Evolutionary conservation across 2,797 vertebrate genomes (phyloP).

Genomic region (Alca torda): DNA sequence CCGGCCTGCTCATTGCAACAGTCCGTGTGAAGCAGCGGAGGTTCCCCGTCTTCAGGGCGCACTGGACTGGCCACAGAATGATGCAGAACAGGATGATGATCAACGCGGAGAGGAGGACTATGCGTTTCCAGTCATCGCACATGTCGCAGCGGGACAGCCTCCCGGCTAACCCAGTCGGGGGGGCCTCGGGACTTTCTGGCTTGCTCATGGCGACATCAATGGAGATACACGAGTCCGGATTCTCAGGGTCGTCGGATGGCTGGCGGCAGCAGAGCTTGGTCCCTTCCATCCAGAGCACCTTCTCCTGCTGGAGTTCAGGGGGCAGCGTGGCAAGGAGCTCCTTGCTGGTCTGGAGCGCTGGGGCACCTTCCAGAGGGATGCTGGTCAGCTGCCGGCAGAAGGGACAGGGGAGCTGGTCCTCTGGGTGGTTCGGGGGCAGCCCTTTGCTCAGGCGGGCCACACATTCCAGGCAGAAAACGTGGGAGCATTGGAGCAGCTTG

Average conservation of each 20-base stretch:
- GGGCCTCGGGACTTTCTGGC: background rate
- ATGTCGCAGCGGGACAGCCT: slow-evolving; percentile 63
- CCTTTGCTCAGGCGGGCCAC: slow-evolving; percentile 87
- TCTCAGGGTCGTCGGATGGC: background rate
- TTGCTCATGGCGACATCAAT: slow-evolving; percentile 89
- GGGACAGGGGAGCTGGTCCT: slow-evolving; percentile 84
- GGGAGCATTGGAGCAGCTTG: slow-evolving; percentile 89
- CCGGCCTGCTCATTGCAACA: background rate
- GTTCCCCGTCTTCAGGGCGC: slow-evolving; percentile 85
- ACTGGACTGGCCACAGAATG: slow-evolving; percentile 92
- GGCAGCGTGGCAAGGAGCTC: slow-evolving; percentile 88
- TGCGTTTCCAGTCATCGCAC: slow-evolving; percentile 85
- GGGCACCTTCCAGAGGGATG: slow-evolving; percentile 83
- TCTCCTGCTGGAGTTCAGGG: slow-evolving; percentile 81
- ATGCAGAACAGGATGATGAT: slow-evolving; percentile 84
- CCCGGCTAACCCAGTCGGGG: background rate
- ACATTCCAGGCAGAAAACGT: slow-evolving; percentile 96
- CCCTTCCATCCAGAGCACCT: slow-evolving; percentile 90
- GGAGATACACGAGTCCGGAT: slow-evolving; percentile 77
- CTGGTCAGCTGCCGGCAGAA: slow-evolving; percentile 89
- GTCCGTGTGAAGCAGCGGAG: slow-evolving; percentile 79
- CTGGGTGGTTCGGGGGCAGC: slow-evolving; percentile 68
- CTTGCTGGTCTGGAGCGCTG: slow-evolving; percentile 84
- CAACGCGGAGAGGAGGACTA: slow-evolving; percentile 80
- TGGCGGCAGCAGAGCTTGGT: slow-evolving; percentile 87